Evolutionary conservation across 2,797 vertebrate species (phyloP), one percentile per base, ranked within the genome.

Genomic region (Pseudopleuronectes americanus): DNA sequence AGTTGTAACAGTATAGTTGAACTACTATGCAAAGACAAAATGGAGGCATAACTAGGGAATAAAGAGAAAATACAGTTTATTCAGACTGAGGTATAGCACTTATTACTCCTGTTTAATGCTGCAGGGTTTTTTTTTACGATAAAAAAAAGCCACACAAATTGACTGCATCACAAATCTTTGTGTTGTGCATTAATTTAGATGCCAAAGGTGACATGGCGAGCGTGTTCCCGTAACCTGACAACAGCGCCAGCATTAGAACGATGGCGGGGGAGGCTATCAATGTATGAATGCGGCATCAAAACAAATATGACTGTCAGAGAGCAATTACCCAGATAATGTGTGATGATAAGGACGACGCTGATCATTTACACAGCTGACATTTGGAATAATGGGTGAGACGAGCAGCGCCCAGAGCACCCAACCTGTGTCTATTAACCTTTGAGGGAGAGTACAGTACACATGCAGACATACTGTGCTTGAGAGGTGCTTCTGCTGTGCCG

Each of bases 331-430:
- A 72, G 80, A 86, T 88, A 81, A 91, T 86, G 52, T 84, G 86
- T 74, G 79, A 74, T 73, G 87, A 92, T 89, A 82, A 87, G 80
- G 79, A 85, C 77, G 49, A 69, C 28, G 57, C 71, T 74, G 85
- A 90, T 89, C 79, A 79, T 87, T 90, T 81, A 87, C 87, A 88
- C 82, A 75, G 89, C 79, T 91, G 89, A 89, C 88, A 92, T 90
- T 90, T 88, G 79, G 80, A 81, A 86, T 83, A 87, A 90, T 84
- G 74, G 72, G 47, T 57, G 76, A 78, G 80, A 70, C 4, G 57
- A 88, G 87, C 59, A 10, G 70, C 17, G 43, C 49, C 61, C 23
- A 4, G 66, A 84, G 81, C 74, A 76, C 59, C 53, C 5, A 69
- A 72, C 73, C 71, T 64, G 71, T 63, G 84, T 86, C 79, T 80